Evolutionary conservation across 2,797 vertebrate genomes (phyloP).

Genomic region (Podarcis siculus): DNA sequence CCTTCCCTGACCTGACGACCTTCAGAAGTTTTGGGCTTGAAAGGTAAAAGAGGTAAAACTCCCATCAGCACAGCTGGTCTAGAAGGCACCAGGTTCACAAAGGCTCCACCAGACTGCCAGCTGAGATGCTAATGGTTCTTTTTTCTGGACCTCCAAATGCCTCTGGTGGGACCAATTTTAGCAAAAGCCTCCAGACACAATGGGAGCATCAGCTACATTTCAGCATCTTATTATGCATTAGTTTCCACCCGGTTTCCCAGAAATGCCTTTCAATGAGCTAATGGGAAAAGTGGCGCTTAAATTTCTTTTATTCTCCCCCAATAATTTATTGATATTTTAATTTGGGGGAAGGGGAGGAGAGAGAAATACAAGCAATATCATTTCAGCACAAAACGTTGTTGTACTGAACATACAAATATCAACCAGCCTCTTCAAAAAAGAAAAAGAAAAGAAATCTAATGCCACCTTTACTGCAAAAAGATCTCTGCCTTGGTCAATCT

Average conservation of each 20-base stretch:
- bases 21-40: too few relatives aligned
- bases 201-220: not conserved
- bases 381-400: not conserved
- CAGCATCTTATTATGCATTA: not conserved
- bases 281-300: not conserved
- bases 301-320: not conserved
- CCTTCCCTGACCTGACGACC: too few relatives aligned
- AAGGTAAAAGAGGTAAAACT: too few relatives aligned
- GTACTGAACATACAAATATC: not conserved
- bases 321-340: not conserved
- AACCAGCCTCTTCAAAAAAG: not conserved
- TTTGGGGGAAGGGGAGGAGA: not conserved
- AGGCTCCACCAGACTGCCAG: too few relatives aligned
- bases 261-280: not conserved
- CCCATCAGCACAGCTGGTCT: too few relatives aligned
- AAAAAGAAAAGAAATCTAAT: not conserved
- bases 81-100: too few relatives aligned
- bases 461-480: not conserved
- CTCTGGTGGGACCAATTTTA: not conserved
- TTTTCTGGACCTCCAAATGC: not conserved
- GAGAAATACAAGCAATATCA: not conserved
- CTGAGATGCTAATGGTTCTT: not conserved
- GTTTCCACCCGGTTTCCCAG: not conserved
- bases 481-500: not conserved
- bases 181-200: not conserved